phyloP scores from a whole-genome alignment of 2,888 invertebrate species.

The Pterostichus madidus region DNA sequence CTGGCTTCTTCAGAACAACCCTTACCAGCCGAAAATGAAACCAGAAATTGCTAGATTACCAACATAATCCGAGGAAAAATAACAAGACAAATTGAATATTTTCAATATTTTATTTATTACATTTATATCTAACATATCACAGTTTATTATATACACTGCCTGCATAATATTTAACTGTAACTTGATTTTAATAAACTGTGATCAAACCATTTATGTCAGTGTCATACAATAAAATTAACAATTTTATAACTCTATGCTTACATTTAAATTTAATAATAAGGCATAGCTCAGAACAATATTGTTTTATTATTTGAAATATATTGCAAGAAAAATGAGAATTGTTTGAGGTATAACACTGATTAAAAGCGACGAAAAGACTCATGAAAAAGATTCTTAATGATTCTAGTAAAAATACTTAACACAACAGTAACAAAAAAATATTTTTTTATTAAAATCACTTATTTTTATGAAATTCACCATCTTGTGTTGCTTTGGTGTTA shows the following conservation, averaged over 20 bases:
- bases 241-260: neutral
- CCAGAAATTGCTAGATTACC: constrained; percentile 73
- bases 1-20: constrained; percentile 87
- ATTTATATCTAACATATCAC: constrained; percentile 59
- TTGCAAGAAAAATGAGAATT: neutral
- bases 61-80: constrained; percentile 70
- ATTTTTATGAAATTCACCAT: constrained; percentile 26
- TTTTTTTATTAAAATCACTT: constrained; percentile 9
- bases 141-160: constrained; percentile 40
- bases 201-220: constrained; percentile 68
- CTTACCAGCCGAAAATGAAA: constrained; percentile 82
- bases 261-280: neutral
- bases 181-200: constrained; percentile 59
- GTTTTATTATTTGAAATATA: neutral
- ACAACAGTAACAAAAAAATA: neutral
- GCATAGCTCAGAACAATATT: constrained; percentile 14
- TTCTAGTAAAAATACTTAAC: too few relatives aligned
- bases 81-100: constrained; percentile 17
- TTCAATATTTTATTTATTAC: constrained; percentile 32
- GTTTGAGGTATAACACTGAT: neutral
- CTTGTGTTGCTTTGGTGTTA: constrained; percentile 62
- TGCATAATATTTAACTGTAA: constrained; percentile 30
- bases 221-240: constrained; percentile 14
- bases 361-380: too few relatives aligned
- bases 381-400: too few relatives aligned